Percentiles rank a stretch among this genome's conserved stretches.
phyloP scores from a whole-genome alignment of 2,888 invertebrate genomes.

The Notocelia uddmanniana region DNA sequence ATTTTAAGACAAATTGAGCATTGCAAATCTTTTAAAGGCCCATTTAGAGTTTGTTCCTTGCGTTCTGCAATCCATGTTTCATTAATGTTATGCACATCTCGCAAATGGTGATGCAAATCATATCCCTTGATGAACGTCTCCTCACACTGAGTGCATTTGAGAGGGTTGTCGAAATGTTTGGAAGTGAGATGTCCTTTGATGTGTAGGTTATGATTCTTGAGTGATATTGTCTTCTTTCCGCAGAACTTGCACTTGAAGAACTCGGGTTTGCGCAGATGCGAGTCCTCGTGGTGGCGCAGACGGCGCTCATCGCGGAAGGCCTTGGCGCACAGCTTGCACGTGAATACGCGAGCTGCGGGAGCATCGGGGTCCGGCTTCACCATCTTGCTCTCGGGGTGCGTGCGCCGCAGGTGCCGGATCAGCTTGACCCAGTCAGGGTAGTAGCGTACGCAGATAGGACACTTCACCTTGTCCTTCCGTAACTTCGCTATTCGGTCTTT shows the following conservation, averaged over 20 bases:
- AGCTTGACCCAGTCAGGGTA: constrained; percentile 77
- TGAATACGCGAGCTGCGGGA: constrained; percentile 69
- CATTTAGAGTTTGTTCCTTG: constrained; percentile 62
- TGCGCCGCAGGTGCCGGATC: constrained; percentile 76
- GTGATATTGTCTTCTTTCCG: constrained; percentile 74
- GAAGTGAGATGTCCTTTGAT: constrained; percentile 75
- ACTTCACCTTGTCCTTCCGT: constrained; percentile 76
- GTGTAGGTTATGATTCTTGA: constrained; percentile 74
- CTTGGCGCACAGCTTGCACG: constrained; percentile 80
- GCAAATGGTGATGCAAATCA: constrained; percentile 76
- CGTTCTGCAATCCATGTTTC: constrained; percentile 80
- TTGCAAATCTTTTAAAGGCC: constrained; percentile 76
- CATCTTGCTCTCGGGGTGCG: constrained; percentile 83
- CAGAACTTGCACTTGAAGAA: constrained; percentile 82
- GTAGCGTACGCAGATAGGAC: constrained; percentile 76
- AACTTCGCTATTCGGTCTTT: constrained; percentile 74
- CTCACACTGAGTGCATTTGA: constrained; percentile 75
- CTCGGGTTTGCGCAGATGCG: constrained; percentile 75
- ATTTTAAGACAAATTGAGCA: constrained; percentile 80
- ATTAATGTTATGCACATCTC: constrained; percentile 70
- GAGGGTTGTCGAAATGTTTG: constrained; percentile 74
- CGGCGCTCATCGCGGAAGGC: constrained; percentile 73
- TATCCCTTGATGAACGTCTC: constrained; percentile 75
- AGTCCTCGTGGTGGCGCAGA: constrained; percentile 71
- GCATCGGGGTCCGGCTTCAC: constrained; percentile 81